These are phyloP conservation scores for Cladopsammia gracilis DNA, from an alignment of 64 coral and sea anemone species.

Conservation along the genomic window DNA sequence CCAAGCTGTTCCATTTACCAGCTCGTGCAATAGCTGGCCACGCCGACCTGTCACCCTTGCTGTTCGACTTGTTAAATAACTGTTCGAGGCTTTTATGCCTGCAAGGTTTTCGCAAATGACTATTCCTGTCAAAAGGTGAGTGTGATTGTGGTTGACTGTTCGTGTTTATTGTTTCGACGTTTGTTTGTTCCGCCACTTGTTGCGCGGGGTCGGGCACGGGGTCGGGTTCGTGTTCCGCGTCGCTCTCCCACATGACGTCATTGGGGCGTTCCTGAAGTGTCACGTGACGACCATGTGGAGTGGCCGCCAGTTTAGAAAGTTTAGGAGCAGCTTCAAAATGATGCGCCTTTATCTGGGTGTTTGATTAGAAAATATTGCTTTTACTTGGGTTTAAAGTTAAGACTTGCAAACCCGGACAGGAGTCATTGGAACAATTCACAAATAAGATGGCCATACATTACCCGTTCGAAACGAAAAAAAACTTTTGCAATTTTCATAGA, in stretches of 20 bases:
- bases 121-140: slow-evolving; percentile 80
- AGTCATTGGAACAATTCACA: not conserved
- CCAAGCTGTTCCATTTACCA: slow-evolving; percentile 92
- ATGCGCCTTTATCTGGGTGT: slow-evolving; percentile 73
- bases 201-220: slow-evolving; percentile 27
- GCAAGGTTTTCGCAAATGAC: slow-evolving; percentile 71
- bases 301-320: slow-evolving; percentile 67
- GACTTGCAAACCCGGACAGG: not conserved
- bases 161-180: not conserved
- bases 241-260: slow-evolving; percentile 94
- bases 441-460: no score
- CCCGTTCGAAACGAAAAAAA: no score
- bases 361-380: not conserved
- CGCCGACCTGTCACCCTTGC: slow-evolving; percentile 37
- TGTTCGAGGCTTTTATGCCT: slow-evolving; percentile 85
- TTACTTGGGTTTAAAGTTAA: not conserved
- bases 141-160: not conserved
- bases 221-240: slow-evolving; percentile 37
- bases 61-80: slow-evolving; percentile 40
- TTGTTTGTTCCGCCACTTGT: slow-evolving; percentile 37
- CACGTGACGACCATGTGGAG: slow-evolving; percentile 76
- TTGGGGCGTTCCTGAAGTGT: slow-evolving; percentile 54
- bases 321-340: slow-evolving; percentile 80
- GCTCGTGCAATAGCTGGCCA: slow-evolving; percentile 75
- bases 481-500: no score